Evolutionary conservation across 2,113 vertebrate genomes (phyloP).

Genomic region (Triplophysa rosa): DNA sequence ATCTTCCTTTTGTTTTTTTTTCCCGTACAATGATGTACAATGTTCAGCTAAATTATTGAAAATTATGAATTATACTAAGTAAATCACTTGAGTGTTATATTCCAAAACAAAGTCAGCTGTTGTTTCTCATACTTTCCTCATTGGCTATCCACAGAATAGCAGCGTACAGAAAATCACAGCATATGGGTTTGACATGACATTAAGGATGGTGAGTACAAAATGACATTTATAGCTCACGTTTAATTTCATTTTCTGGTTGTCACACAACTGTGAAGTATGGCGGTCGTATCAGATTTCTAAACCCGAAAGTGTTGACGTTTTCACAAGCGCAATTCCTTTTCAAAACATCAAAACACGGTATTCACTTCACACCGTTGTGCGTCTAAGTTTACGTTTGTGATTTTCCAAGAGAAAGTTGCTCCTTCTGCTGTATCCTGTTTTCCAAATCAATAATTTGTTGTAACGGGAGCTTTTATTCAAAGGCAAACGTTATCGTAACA

Average conservation of each 20-base stretch:
- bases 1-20: neutral
- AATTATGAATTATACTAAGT: no score
- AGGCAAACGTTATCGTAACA: conserved; percentile 60
- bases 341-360: conserved; percentile 6
- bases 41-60: no score
- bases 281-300: neutral
- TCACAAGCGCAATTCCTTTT: neutral
- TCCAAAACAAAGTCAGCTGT: no score
- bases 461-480: conserved; percentile 60
- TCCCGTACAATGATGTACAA: no score
- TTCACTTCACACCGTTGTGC: neutral
- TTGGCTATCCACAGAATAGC: no score
- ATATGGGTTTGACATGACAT: no score
- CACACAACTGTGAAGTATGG: neutral
- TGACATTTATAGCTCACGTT: neutral
- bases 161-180: no score
- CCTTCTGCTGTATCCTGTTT: conserved; percentile 54
- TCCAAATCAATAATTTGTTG: conserved; percentile 64
- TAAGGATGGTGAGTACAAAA: neutral
- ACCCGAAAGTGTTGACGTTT: neutral
- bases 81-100: no score
- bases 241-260: conserved; percentile 1
- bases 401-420: conserved; percentile 25
- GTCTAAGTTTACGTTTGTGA: neutral
- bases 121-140: no score